Base-by-base conservation (phyloP, 2,113 vertebrate species). In the Fukomys damarensis region DNA sequence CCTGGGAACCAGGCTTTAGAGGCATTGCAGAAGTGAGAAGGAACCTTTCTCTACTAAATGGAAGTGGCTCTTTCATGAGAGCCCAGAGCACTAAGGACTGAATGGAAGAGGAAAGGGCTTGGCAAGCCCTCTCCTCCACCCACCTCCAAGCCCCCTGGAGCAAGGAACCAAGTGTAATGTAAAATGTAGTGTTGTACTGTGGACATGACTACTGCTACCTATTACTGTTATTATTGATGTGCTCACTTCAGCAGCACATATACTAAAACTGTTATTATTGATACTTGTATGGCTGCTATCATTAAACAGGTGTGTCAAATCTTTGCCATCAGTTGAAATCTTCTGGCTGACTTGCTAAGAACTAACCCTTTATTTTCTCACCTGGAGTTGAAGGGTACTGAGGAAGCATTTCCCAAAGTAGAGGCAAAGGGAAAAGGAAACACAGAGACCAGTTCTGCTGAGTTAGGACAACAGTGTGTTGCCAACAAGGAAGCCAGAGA, bases 221-320 rank as follows among this genome's bases (percentile, higher is more conserved):
- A n/a, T 41, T 49, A 13, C 13, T 68, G n/a, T n/a, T 52, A 24
- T 6, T 63, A 17, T 13, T 70, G 35, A 61, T 63, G n/a, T n/a
- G n/a, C n/a, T n/a, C n/a, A n/a, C n/a, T n/a, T n/a, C n/a, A n/a
- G n/a, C n/a, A n/a, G n/a, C n/a, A n/a, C n/a, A n/a, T n/a, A n/a
- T n/a, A n/a, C n/a, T n/a, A n/a, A n/a, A n/a, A n/a, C n/a, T n/a
- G 52, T 76, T 52, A 24, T 6, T 63, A 17, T 13, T 70, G 35
- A 61, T 63, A 35, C 61, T 13, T n/a, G 24, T 20, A 5, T 24
- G 56, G 52, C 30, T 1, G 2, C 26, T 49, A 32, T 70, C 63
- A 95, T 94, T 96, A 86, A 94, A 96, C 38, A 65, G 59, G 30
- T 59, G 3, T 7, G 22, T 72, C 17, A 91, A 26, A 14, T 46